Evolutionary conservation across 2,113 vertebrate genomes (phyloP), one percentile per base, ranked within the genome.

Genomic region (Saccopteryx bilineata): DNA sequence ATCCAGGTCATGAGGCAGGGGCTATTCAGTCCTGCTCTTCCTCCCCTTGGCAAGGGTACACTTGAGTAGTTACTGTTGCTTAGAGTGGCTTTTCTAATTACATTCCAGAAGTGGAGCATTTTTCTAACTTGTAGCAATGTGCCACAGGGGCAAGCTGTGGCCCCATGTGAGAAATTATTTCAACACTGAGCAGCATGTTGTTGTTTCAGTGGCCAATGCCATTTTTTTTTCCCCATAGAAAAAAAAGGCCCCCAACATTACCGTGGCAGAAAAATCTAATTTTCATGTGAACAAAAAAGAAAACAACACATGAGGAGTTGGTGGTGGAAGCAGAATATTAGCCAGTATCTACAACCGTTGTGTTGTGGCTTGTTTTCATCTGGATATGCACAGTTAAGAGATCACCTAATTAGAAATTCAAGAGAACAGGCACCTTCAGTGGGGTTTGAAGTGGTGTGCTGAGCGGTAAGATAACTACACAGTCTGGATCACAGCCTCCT

Each of bases 351-450:
- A 4, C 65, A 48, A 52, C n/a, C 52, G 5, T 52, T 91, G 14
- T 39, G 17, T 69, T 48, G 2, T 48, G 74, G 56, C 74, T 52
- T 63, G 28, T 90, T 75, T 75, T 2, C 48, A 56, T 24, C 39
- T 93, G 50, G 33, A 61, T 60, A 69, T 14, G 26, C 31, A n/a
- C 9, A 74, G 14, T 61, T 79, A 87, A 69, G 58, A 84, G 39
- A 58, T 80, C n/a, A 46, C 48, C 78, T 84, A 52, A 61, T 39
- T 61, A 84, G 82, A 96, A 92, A 81, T 90, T 86, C 56, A 76
- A 39, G 33, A 28, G 68, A 54, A 24, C 33, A 24, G 17, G 26
- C 4, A 61, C 5, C 28, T 91, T 75, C 13, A 2, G 33, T 56
- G 58, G 18, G 91, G 24, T 23, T 39, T 68, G 39, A 87, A 66